Evolutionary conservation across 2,797 vertebrate species (phyloP), one percentile per base, ranked within the genome.

Genomic region (Lagodon rhomboides): DNA sequence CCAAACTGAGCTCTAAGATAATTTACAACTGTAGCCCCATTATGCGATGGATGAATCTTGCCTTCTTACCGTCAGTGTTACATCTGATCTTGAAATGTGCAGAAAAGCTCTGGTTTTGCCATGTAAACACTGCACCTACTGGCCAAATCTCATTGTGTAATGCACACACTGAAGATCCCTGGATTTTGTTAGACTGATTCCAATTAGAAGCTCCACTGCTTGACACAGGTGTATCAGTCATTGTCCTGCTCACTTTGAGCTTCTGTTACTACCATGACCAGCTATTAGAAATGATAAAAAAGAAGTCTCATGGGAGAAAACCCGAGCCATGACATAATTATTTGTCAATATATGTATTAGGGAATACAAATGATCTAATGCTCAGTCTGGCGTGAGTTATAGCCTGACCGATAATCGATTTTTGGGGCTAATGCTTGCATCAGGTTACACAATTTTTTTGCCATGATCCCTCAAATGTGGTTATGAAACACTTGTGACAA

Each of bases 291-390:
- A 62, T 38, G 25, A 75, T 55, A 59, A 75, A 66, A 77, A 30
- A 30, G 11, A 25, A 70, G 27, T 73, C 73, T 53, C 2, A 3
- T 44, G 51, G 38, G 74, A 15, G 75, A 55, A 68, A 73, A 71
- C 43, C 59, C 38, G 53, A 72, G 54, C 41, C 65, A 25, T 49
- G 38, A 73, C 17, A 58, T 69, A 64, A 82, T 65, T 55, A 73
- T 64, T 43, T 58, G 66, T 73, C 64, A 73, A 79, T 76, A 47
- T 25, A 51, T 55, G n/a, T n/a, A 62, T 74, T 74, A 70, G 34
- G 69, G 44, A 69, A 77, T 49, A 59, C 23, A 75, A 86, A 77
- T 75, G 46, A 59, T 66, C 61, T 60, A 30, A 38, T 46, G 20
- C 43, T 49, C 23, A 66, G 30, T n/a, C 13, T 17, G 22, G 43